A percentile compares a stretch with the other conserved stretches of the same genome.
Conservation (phyloP, 2,888 invertebrate genomes). For the Erebia aethiops region DNA sequence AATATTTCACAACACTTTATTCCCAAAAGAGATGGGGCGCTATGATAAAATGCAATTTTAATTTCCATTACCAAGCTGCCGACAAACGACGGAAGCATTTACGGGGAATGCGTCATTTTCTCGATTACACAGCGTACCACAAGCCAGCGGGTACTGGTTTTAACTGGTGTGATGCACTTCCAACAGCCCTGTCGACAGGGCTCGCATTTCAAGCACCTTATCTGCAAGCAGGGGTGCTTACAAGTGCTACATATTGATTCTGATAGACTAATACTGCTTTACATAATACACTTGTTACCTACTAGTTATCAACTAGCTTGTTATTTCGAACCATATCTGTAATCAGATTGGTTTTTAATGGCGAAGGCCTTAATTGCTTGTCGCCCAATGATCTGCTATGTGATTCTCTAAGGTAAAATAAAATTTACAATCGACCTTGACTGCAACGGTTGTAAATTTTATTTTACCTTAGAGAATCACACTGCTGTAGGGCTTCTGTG, state of each 20-base stretch:
- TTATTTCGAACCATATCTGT: neutral
- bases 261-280: conserved; percentile 2
- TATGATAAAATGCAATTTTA: conserved; percentile 25
- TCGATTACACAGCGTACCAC: conserved; percentile 36
- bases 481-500: too few relatives aligned
- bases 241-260: conserved; percentile 6
- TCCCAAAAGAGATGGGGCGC: conserved; percentile 22
- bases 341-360: neutral
- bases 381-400: neutral
- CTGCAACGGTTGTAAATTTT: too few relatives aligned
- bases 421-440: too few relatives aligned
- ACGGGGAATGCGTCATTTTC: conserved; percentile 40
- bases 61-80: conserved; percentile 30
- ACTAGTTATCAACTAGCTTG: neutral
- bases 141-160: conserved; percentile 25
- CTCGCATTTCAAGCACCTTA: conserved; percentile 28
- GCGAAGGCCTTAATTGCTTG: neutral
- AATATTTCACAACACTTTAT: conserved; percentile 7
- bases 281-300: neutral
- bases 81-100: conserved; percentile 39
- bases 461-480: too few relatives aligned
- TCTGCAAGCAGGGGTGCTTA: conserved; percentile 21
- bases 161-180: conserved; percentile 24
- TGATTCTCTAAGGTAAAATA: too few relatives aligned
- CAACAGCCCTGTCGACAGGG: conserved; percentile 28